Evolutionary conservation across 2,888 invertebrate genomes (phyloP).

Genomic region (Salpingus planirostris): DNA sequence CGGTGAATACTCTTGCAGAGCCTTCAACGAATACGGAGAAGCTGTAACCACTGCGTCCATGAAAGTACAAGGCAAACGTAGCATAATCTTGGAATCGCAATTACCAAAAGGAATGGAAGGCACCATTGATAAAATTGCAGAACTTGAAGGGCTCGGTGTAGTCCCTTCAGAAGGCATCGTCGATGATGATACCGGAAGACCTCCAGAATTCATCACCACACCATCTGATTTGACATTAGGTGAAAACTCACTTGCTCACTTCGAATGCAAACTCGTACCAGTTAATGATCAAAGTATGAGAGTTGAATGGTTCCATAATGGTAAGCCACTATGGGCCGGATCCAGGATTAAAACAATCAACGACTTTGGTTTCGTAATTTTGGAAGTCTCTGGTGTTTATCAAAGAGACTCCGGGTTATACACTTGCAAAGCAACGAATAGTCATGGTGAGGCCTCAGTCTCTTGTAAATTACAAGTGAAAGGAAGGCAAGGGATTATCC

Average conservation of each 20-base stretch:
- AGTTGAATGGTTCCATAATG: constrained; percentile 97
- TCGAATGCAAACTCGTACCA: constrained; percentile 82
- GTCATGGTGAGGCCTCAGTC: constrained; percentile 83
- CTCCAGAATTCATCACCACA: constrained; percentile 83
- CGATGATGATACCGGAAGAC: constrained; percentile 76
- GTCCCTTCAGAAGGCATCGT: constrained; percentile 56
- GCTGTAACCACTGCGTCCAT: constrained; percentile 83
- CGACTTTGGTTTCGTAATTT: constrained; percentile 94
- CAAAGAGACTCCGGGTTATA: constrained; percentile 88
- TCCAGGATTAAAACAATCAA: constrained; percentile 92
- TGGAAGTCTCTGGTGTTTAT: constrained; percentile 91
- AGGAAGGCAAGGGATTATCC: constrained; percentile 78
- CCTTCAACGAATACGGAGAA: constrained; percentile 81
- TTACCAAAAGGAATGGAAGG: constrained; percentile 89
- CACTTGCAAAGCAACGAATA: constrained; percentile 86
- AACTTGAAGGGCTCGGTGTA: constrained; percentile 76
- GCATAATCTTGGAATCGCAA: constrained; percentile 86
- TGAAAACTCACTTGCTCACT: constrained; percentile 86
- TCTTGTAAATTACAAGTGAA: constrained; percentile 81
- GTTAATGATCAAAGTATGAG: constrained; percentile 88
- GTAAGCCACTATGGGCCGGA: constrained; percentile 82
- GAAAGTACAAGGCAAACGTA: constrained; percentile 86
- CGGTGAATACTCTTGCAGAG: constrained; percentile 84
- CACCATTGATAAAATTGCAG: constrained; percentile 87
- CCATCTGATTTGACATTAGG: constrained; percentile 74